Conservation (phyloP, 2,797 vertebrate genomes). For the Phoeniculus purpureus region DNA sequence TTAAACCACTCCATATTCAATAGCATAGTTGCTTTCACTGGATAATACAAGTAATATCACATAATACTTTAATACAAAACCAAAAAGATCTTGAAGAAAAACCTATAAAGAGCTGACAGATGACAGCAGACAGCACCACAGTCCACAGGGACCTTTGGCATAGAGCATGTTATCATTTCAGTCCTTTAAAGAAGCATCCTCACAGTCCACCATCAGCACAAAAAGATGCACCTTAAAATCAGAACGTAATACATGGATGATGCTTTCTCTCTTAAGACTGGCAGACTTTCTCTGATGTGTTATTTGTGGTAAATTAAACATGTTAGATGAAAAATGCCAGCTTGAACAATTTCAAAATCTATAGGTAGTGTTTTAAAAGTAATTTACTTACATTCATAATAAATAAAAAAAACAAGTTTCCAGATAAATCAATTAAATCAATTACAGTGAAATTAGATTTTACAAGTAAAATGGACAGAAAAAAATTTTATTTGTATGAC, state of each 20-base stretch:
- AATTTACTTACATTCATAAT: neutral
- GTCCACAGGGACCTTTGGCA: neutral
- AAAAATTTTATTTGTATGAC: neutral
- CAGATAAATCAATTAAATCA: neutral
- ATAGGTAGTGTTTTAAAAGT: neutral
- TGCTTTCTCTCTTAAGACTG: accelerated
- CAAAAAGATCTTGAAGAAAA: neutral
- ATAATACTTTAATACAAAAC: neutral
- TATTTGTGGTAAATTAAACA: neutral
- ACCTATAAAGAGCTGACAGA: neutral
- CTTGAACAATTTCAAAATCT: neutral
- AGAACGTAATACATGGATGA: neutral
- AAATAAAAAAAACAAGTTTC: neutral
- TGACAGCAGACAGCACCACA: neutral
- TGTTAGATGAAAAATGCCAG: neutral
- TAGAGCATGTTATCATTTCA: neutral
- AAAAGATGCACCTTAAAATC: neutral
- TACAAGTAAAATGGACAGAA: neutral
- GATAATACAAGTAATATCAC: no score
- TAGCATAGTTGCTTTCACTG: neutral
- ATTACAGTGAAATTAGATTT: neutral
- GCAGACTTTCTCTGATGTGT: neutral
- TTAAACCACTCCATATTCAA: neutral
- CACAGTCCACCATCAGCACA: neutral
- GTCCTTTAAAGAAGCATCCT: neutral